Conservation (phyloP, 2,888 invertebrate genomes). For the Microctonus aethiopoides region DNA sequence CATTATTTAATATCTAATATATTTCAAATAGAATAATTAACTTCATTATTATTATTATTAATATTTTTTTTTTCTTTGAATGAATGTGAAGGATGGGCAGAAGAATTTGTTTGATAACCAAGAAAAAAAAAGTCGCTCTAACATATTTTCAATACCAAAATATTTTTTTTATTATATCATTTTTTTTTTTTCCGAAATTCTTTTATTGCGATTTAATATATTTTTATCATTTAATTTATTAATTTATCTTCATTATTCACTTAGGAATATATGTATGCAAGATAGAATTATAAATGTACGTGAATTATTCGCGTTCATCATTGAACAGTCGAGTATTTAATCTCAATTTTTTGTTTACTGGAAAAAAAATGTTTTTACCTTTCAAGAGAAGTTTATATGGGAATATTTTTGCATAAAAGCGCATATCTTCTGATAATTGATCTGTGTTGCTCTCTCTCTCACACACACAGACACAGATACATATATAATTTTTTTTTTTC, state of each 20-base stretch:
- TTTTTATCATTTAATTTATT: constrained; percentile 50
- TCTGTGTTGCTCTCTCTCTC: constrained; percentile 30
- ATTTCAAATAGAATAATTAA: constrained; percentile 55
- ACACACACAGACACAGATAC: background rate
- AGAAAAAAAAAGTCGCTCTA: constrained; percentile 33
- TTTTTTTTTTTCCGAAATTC: constrained; percentile 16
- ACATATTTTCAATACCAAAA: constrained; percentile 52
- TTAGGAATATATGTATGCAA: constrained; percentile 30
- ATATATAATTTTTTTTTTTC: background rate
- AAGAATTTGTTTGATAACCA: constrained; percentile 20
- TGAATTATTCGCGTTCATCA: background rate
- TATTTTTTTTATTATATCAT: constrained; percentile 17
- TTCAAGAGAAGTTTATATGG: constrained; percentile 49
- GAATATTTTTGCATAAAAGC: constrained; percentile 60
- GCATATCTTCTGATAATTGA: constrained; percentile 62
- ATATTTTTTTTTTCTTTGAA: constrained; percentile 56
- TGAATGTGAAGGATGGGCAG: constrained; percentile 35
- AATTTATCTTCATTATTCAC: constrained; percentile 48
- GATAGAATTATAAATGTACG: constrained; percentile 12
- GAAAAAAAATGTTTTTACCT: background rate
- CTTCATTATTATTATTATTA: constrained; percentile 40
- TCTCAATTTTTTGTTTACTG: background rate
- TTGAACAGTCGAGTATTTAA: background rate
- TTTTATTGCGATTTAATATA: constrained; percentile 47
- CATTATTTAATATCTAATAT: constrained; percentile 64